Base-by-base conservation (phyloP, 2,113 vertebrate genomes). In the Melierax canorus region DNA sequence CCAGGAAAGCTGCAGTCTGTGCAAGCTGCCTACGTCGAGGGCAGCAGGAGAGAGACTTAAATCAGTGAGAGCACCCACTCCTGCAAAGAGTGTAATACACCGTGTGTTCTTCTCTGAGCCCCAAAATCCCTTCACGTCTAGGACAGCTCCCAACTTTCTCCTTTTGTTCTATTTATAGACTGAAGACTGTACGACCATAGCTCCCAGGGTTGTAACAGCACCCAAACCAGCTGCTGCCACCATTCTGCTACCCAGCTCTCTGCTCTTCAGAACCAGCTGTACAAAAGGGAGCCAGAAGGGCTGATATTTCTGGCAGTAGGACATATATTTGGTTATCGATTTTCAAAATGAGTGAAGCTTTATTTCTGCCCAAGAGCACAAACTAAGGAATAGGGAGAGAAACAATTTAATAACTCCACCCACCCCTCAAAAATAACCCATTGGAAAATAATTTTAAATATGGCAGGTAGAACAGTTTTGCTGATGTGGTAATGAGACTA, bases 171-270 rank as follows among this genome's bases (percentile, higher is more conserved):
- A 9, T 53, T 51, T 36, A 48, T 9, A 81, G 45, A 45, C 55
- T 50, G 21, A 74, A 74, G 60, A 38, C 56, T 69, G 14, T 27
- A 78, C 26, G 24, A 83, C 67, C 30, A 38, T 29, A 74, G 17
- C 22, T 66, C 34, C 19, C 46, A 56, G 32, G 17, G 72, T 50
- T 79, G 38, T 19, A 78, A 43, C 4, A 62, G 34, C 76, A 71
- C 41, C 21, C 55, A 60, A 64, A 92, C 8, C 17, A 89, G 80
- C 26, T 0, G 0, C 19, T 0, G 1, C 11, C 19, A 43, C 22
- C 36, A 17, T 45, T 15, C 55, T 46, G 46, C 55, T 69, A 67
- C 23, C 51, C 55, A 64, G 43, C n/a, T 41, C 73, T 45, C 78
- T 68, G 55, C 74, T 43, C 46, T 73, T 58, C 56, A 72, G 72